These are phyloP conservation scores for Sternarchorhynchus goeldii DNA, from an alignment of 2,797 vertebrate species.

Conservation along the genomic window DNA sequence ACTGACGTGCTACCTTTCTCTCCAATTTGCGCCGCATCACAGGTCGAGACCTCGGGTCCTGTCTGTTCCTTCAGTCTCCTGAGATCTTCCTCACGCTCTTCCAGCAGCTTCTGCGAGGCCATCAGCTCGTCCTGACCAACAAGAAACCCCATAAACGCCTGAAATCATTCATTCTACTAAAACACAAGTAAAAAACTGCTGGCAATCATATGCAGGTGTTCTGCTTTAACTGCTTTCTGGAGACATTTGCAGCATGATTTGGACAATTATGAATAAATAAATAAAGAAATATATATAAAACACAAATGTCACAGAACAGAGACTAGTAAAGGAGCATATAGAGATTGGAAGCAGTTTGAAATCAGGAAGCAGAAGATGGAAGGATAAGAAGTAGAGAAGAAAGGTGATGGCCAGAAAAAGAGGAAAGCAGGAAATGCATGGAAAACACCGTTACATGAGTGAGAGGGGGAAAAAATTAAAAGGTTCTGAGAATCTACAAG, in stretches of 20 bases:
- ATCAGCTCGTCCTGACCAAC: conserved; percentile 83
- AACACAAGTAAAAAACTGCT: neutral
- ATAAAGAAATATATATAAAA: no score
- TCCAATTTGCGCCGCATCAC: conserved; percentile 69
- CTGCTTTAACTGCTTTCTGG: no score
- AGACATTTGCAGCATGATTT: no score
- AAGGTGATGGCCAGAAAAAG: neutral
- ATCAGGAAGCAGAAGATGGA: neutral
- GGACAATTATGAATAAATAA: no score
- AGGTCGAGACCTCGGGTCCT: conserved; percentile 62
- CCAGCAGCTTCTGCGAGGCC: conserved; percentile 83
- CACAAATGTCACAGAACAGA: neutral
- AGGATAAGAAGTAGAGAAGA: neutral
- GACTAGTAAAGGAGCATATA: neutral
- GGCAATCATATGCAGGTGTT: no score
- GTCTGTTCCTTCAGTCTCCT: conserved; percentile 79
- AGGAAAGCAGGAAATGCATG: neutral
- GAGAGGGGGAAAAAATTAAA: neutral
- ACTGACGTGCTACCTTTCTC: conserved; percentile 77
- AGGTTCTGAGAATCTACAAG: no score
- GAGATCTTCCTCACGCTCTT: conserved; percentile 84
- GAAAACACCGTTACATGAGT: neutral
- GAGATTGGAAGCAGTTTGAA: neutral
- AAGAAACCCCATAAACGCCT: neutral
- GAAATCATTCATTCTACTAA: neutral